A percentile compares a stretch with the other conserved stretches of the same genome.
Evolutionary conservation across 2,113 vertebrate species (phyloP).

Genomic region (Gymnobelideus leadbeateri): DNA sequence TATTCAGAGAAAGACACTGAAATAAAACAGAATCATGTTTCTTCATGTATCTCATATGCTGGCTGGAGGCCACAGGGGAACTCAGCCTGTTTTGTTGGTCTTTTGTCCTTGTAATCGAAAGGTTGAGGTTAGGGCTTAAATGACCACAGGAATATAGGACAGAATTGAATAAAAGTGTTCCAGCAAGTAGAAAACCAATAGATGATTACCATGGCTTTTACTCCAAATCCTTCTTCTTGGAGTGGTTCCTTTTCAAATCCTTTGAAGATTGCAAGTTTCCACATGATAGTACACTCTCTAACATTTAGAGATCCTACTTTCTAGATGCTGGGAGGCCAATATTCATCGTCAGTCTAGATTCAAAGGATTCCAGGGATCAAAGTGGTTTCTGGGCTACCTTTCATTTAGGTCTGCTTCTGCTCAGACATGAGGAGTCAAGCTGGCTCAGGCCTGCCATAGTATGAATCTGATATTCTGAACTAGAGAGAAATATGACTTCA

Average conservation of each 20-base stretch:
- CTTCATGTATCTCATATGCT: not conserved
- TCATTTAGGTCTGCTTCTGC: not conserved
- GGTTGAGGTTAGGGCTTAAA: not conserved
- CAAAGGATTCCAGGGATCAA: not conserved
- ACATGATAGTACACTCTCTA: not conserved
- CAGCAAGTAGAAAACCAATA: not conserved
- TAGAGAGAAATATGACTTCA: not conserved
- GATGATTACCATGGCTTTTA: constrained; percentile 1
- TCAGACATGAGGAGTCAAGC: not conserved
- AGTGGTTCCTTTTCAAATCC: not conserved
- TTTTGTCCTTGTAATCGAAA: not conserved
- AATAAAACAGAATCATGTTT: not conserved
- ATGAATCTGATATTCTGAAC: not conserved
- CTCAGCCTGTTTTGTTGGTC: not conserved
- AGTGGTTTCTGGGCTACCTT: not conserved
- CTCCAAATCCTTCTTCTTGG: not conserved
- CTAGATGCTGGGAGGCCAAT: not conserved
- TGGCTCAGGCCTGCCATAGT: not conserved
- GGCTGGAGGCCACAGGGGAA: not conserved
- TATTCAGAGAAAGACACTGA: not conserved
- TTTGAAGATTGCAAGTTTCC: not conserved
- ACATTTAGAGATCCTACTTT: constrained; percentile 19
- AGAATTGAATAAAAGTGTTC: constrained; percentile 24
- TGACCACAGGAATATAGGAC: not conserved
- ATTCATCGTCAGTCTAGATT: not conserved